A percentile compares a stretch with the other conserved stretches of the same genome.
Conservation (phyloP, 2,113 vertebrate species). For the Campylorhamphus procurvoides region DNA sequence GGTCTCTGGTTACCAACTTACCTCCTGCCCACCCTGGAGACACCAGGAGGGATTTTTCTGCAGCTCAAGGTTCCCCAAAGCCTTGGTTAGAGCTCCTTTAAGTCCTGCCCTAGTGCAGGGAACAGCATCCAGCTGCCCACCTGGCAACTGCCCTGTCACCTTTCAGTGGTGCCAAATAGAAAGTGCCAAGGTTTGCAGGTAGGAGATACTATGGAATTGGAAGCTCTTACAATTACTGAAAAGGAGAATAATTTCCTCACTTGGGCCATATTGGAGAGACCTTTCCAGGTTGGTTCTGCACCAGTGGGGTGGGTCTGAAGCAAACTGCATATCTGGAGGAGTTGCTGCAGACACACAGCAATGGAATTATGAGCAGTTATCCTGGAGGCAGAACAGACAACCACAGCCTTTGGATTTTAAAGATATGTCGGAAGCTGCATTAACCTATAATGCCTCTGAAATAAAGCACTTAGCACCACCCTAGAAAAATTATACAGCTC, state of each 20-base stretch:
- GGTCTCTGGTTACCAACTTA: background rate
- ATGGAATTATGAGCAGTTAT: background rate
- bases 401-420: background rate
- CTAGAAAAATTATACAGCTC: slow-evolving; percentile 44
- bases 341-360: background rate
- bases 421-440: background rate
- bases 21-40: background rate
- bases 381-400: background rate
- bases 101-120: background rate
- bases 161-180: fast-evolving
- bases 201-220: background rate
- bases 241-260: background rate
- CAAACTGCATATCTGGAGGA: background rate
- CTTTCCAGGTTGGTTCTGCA: background rate
- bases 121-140: background rate
- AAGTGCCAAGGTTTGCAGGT: background rate
- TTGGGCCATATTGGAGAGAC: background rate
- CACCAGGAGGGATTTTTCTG: fast-evolving
- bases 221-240: background rate
- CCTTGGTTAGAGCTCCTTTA: background rate
- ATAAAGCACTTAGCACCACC: slow-evolving; percentile 33
- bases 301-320: background rate
- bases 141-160: fast-evolving
- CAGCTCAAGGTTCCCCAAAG: background rate
- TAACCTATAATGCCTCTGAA: slow-evolving; percentile 34